Evolutionary conservation across 2,797 vertebrate genomes (phyloP).

Genomic region (Amazonetta brasiliensis): DNA sequence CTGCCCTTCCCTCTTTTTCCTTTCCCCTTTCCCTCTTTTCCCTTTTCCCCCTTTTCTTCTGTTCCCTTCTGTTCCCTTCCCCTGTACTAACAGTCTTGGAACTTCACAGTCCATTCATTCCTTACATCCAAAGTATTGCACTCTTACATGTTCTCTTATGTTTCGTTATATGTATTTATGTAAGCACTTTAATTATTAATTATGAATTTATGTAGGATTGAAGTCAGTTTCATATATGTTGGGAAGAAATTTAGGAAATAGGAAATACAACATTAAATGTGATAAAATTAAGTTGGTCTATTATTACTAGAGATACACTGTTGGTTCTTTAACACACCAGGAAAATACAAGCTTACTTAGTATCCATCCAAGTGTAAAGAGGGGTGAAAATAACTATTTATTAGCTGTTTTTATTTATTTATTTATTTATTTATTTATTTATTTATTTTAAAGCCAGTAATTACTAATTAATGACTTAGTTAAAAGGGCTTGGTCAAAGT

Average conservation of each 20-base stretch:
- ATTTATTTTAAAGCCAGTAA: not conserved
- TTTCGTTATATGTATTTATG: not conserved
- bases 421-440: too few relatives aligned
- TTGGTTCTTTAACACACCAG: not conserved
- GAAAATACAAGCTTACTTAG: not conserved
- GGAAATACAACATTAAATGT: not conserved
- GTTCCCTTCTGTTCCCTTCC: too few relatives aligned
- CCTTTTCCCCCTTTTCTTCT: not conserved
- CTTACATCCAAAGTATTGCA: not conserved
- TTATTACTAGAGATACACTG: not conserved
- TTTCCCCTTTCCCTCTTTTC: not conserved
- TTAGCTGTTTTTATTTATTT: not conserved
- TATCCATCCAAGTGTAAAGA: not conserved
- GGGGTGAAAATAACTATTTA: not conserved
- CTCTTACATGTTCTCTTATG: not conserved
- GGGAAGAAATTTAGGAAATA: not conserved
- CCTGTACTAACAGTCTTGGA: not conserved
- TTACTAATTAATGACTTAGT: not conserved
- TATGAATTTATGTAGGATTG: not conserved
- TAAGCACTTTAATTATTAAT: not conserved
- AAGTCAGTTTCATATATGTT: not conserved
- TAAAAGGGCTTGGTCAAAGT: not conserved
- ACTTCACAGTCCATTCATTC: not conserved
- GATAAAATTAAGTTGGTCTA: not conserved
- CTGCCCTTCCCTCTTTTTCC: too few relatives aligned